Percentiles rank a stretch among this genome's conserved stretches.
phyloP scores from a whole-genome alignment of 2,888 invertebrate species.

The Cybosia mesomella region DNA sequence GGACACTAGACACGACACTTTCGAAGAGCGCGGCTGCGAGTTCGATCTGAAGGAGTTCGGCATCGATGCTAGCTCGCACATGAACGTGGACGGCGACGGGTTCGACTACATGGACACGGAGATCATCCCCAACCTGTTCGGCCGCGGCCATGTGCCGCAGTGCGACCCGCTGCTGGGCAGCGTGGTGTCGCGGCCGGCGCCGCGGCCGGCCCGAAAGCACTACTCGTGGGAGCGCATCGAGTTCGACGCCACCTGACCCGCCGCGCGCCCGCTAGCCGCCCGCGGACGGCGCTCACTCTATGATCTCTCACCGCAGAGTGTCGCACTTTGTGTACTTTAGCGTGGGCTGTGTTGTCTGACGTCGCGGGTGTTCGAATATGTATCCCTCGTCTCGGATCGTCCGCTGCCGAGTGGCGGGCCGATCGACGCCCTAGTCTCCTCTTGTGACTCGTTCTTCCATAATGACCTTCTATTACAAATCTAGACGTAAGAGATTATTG shows the following conservation, averaged over 20 bases:
- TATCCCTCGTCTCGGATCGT: conserved; percentile 35
- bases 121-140: conserved; percentile 79
- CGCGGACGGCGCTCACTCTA: conserved; percentile 52
- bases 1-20: conserved; percentile 67
- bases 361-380: conserved; percentile 25
- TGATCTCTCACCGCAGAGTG: conserved; percentile 59
- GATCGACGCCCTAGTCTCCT: conserved; percentile 71
- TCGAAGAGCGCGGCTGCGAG: conserved; percentile 72
- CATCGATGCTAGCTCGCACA: conserved; percentile 88
- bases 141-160: conserved; percentile 82
- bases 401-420: conserved; percentile 63
- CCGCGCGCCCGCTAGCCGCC: conserved; percentile 41
- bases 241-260: conserved; percentile 89
- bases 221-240: conserved; percentile 93
- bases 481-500: conserved; percentile 58
- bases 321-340: conserved; percentile 20
- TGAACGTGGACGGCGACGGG: conserved; percentile 84
- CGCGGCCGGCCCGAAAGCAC: conserved; percentile 89
- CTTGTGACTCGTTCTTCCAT: conserved; percentile 75
- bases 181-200: conserved; percentile 86
- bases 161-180: conserved; percentile 92
- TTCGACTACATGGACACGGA: conserved; percentile 81
- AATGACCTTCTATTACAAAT: conserved; percentile 63
- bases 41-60: conserved; percentile 89
- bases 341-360: conserved; percentile 24